phyloP scores from a whole-genome alignment of 2,113 vertebrate species.

The Bagarius yarrelli region DNA sequence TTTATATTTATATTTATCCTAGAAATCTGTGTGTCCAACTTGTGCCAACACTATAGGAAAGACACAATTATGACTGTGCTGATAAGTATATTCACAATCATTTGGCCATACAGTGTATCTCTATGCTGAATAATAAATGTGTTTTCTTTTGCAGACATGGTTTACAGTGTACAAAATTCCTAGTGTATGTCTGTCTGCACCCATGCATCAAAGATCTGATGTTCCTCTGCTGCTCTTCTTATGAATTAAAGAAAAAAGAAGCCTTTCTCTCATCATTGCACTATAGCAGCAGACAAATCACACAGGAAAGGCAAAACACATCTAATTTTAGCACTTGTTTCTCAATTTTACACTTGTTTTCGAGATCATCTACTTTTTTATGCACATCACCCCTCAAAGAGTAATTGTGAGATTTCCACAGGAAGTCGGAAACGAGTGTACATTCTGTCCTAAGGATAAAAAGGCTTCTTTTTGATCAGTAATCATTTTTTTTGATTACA shows the following conservation, averaged over 20 bases:
- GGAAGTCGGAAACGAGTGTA: conserved; percentile 22
- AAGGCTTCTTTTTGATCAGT: neutral
- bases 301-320: conserved; percentile 28
- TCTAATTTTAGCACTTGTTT: conserved; percentile 28
- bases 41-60: too few relatives aligned
- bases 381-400: neutral
- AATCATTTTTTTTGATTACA: neutral
- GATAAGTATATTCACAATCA: too few relatives aligned
- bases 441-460: neutral
- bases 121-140: neutral
- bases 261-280: neutral
- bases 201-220: neutral
- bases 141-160: conserved; percentile 1
- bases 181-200: neutral
- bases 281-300: neutral
- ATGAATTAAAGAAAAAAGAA: neutral
- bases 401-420: neutral
- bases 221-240: neutral
- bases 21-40: too few relatives aligned
- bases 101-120: neutral
- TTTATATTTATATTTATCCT: too few relatives aligned
- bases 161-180: neutral
- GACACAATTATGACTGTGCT: too few relatives aligned
- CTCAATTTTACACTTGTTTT: conserved; percentile 14
- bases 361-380: neutral